phyloP scores from a whole-genome alignment of 2,888 invertebrate species.

The Diadegma fenestrale region DNA sequence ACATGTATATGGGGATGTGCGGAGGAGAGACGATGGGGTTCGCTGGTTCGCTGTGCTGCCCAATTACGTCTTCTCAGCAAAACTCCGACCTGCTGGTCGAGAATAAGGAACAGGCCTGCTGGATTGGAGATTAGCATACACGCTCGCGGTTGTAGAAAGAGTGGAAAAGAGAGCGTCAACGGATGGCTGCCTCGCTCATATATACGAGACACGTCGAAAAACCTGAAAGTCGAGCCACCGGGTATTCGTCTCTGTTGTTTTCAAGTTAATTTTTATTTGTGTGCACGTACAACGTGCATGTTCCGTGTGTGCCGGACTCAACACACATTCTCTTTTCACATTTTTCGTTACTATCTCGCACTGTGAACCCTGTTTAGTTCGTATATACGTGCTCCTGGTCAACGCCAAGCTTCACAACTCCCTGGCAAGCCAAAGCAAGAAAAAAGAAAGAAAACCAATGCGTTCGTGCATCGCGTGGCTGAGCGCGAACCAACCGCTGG shows the following conservation, averaged over 20 bases:
- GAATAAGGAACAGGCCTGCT: conserved; percentile 35
- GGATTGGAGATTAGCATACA: conserved; percentile 76
- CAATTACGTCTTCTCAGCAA: conserved; percentile 67
- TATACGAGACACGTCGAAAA: conserved; percentile 61
- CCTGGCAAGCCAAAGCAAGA: conserved; percentile 55
- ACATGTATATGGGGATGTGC: not conserved
- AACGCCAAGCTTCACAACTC: conserved; percentile 42
- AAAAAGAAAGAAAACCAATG: conserved; percentile 79
- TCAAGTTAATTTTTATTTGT: not conserved
- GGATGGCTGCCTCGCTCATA: conserved; percentile 36
- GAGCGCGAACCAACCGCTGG: conserved; percentile 82
- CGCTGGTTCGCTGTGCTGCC: conserved; percentile 54
- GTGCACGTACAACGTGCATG: not conserved
- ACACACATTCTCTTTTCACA: not conserved
- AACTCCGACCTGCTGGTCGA: conserved; percentile 45
- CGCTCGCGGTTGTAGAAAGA: conserved; percentile 61
- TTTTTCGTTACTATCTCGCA: conserved; percentile 5
- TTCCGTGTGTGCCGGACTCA: not conserved
- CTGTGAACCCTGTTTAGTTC: conserved; percentile 15
- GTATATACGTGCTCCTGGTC: conserved; percentile 59
- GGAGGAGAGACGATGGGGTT: conserved; percentile 30
- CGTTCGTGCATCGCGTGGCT: conserved; percentile 84
- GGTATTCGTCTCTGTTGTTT: conserved; percentile 4
- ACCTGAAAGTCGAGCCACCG: conserved; percentile 56
- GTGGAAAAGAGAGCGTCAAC: conserved; percentile 69